Percentiles rank a stretch among this genome's conserved stretches.
These are phyloP conservation scores for Leptodactylus fallax DNA, from an alignment of 2,797 vertebrate species.

Conservation along the genomic window DNA sequence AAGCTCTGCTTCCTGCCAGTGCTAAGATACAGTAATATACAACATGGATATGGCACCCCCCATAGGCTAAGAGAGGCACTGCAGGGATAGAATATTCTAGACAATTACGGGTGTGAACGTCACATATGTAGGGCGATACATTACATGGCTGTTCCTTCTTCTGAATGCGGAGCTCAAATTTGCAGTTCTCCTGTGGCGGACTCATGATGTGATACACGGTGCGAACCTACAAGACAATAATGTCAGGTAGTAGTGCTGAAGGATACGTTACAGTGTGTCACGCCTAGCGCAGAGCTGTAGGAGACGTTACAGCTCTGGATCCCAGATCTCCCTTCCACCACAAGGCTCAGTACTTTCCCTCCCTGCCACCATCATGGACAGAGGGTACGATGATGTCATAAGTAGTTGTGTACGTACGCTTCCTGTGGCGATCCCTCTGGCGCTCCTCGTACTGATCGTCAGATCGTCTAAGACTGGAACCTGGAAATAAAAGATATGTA, in stretches of 20 bases:
- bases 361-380: no score
- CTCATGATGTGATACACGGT: conserved; percentile 83
- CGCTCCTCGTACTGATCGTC: conserved; percentile 77
- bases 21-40: no score
- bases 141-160: conserved; percentile 68
- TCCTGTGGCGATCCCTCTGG: conserved; percentile 83
- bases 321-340: no score
- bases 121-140: conserved; percentile 16
- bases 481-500: conserved; percentile 71
- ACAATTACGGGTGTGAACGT: not conserved
- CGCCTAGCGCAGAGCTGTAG: no score
- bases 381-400: no score
- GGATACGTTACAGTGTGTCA: not conserved
- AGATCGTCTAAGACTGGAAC: conserved; percentile 79
- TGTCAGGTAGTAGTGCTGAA: not conserved
- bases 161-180: conserved; percentile 83
- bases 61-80: no score
- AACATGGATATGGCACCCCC: no score
- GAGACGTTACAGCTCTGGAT: no score
- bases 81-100: no score
- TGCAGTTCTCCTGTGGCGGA: conserved; percentile 76
- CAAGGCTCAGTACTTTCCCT: no score
- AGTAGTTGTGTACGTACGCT: conserved; percentile 78
- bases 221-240: conserved; percentile 77
- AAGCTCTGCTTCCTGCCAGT: no score